These are phyloP conservation scores for Engystomops pustulosus DNA, from an alignment of 2,113 vertebrate species.

Conservation along the genomic window DNA sequence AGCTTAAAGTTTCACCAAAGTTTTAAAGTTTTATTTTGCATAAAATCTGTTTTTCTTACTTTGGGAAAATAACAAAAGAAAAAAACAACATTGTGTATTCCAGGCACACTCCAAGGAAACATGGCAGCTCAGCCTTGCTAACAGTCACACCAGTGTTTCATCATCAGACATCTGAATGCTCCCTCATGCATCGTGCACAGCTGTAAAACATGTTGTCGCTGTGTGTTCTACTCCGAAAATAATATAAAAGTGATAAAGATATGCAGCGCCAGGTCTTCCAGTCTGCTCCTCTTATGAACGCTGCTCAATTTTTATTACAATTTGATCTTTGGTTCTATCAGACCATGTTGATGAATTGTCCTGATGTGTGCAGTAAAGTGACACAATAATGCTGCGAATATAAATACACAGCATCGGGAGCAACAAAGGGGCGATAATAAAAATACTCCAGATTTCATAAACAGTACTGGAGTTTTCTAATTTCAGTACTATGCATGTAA, in stretches of 20 bases:
- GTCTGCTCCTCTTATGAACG: not conserved
- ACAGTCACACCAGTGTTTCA: conserved; percentile 17
- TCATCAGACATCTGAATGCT: conserved; percentile 34
- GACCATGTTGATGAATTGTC: conserved; percentile 17
- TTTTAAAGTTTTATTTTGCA: not conserved
- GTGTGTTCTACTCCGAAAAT: conserved; percentile 11
- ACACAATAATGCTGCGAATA: conserved; percentile 34
- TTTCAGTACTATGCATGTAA: not conserved
- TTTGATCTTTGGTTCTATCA: conserved; percentile 23
- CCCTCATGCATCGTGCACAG: not conserved
- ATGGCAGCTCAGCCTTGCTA: not conserved
- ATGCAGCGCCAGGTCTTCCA: conserved; percentile 30
- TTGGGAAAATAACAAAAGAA: not conserved
- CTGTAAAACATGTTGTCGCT: conserved; percentile 9
- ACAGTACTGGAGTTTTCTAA: conserved; percentile 30
- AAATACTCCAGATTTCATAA: conserved; percentile 26
- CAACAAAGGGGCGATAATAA: conserved; percentile 6
- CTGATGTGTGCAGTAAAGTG: conserved; percentile 41
- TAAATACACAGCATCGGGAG: conserved; percentile 35
- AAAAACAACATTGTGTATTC: not conserved
- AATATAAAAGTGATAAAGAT: conserved; percentile 45
- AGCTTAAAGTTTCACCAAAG: not conserved
- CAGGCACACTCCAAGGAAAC: not conserved
- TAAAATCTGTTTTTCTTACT: not conserved
- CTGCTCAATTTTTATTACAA: conserved; percentile 24